A percentile compares a stretch with the other conserved stretches of the same genome.
These are phyloP conservation scores for Ambastaia sidthimunki DNA, from an alignment of 2,797 vertebrate species.

Conservation along the genomic window DNA sequence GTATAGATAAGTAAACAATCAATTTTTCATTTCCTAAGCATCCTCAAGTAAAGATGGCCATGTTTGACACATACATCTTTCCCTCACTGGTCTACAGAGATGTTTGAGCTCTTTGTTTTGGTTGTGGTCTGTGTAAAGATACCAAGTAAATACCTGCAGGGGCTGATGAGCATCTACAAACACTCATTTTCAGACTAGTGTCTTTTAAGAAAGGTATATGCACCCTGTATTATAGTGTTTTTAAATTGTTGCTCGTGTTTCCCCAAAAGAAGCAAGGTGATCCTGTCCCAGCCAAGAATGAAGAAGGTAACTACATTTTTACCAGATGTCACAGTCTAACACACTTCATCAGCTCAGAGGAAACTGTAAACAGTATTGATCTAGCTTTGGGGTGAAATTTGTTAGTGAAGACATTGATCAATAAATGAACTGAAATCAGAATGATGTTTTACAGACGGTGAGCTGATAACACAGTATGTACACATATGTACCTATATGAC, in stretches of 20 bases:
- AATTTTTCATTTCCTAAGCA: slow-evolving; percentile 36
- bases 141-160: slow-evolving; percentile 43
- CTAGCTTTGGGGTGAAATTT: slow-evolving; percentile 17
- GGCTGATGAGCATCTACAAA: slow-evolving; percentile 43
- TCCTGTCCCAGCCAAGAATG: neutral
- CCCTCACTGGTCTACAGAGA: slow-evolving; percentile 32
- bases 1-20: slow-evolving; percentile 47
- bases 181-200: slow-evolving; percentile 24
- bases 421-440: slow-evolving; percentile 29
- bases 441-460: neutral
- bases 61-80: slow-evolving; percentile 21
- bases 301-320: slow-evolving; percentile 18
- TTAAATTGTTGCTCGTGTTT: neutral
- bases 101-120: slow-evolving; percentile 42
- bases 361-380: slow-evolving; percentile 37
- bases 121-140: slow-evolving; percentile 51
- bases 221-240: slow-evolving; percentile 14
- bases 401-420: slow-evolving; percentile 32
- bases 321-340: slow-evolving; percentile 36
- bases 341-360: slow-evolving; percentile 6
- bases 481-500: too few relatives aligned
- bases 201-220: slow-evolving; percentile 52
- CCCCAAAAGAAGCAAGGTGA: slow-evolving; percentile 10
- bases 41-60: slow-evolving; percentile 25
- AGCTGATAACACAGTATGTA: neutral